Conservation (phyloP, 2,888 invertebrate genomes). For the Adela reaumurella region DNA sequence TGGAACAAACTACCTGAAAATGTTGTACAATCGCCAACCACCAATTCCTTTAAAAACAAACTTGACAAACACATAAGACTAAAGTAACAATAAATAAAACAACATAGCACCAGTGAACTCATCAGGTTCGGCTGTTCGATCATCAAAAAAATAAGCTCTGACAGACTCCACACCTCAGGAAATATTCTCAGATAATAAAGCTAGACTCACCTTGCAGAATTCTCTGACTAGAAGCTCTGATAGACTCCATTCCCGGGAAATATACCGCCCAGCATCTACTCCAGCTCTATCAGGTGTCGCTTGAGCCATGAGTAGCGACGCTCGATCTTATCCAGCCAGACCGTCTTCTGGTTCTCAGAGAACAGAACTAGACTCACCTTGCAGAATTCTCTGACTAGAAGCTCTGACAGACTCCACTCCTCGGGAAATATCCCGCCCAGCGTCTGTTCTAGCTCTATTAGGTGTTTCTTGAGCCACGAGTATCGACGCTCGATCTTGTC, state of each 20-base stretch:
- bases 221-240: conserved; percentile 89
- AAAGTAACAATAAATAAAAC: too few relatives aligned
- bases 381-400: conserved; percentile 89
- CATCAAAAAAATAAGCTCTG: too few relatives aligned
- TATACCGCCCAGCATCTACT: conserved; percentile 78
- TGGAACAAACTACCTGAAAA: too few relatives aligned
- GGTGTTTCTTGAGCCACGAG: conserved; percentile 92
- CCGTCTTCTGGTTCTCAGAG: too few relatives aligned
- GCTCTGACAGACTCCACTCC: conserved; percentile 92
- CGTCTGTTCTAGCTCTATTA: conserved; percentile 92
- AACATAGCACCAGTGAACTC: too few relatives aligned
- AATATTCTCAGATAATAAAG: conserved; percentile 18
- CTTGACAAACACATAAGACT: too few relatives aligned
- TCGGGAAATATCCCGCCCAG: conserved; percentile 83
- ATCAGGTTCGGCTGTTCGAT: too few relatives aligned
- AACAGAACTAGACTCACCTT: conserved; percentile 33
- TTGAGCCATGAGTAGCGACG: conserved; percentile 87
- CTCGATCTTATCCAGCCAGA: too few relatives aligned
- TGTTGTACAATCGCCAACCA: too few relatives aligned
- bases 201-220: conserved; percentile 66
- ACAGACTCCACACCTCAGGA: too few relatives aligned
- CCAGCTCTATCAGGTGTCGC: conserved; percentile 88
- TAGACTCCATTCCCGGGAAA: conserved; percentile 95
- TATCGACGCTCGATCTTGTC: conserved; percentile 91
- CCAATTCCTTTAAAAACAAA: too few relatives aligned